A percentile compares a stretch with the other conserved stretches of the same genome.
phyloP scores from a whole-genome alignment of 2,888 invertebrate species.

The Rotaria macrura region DNA sequence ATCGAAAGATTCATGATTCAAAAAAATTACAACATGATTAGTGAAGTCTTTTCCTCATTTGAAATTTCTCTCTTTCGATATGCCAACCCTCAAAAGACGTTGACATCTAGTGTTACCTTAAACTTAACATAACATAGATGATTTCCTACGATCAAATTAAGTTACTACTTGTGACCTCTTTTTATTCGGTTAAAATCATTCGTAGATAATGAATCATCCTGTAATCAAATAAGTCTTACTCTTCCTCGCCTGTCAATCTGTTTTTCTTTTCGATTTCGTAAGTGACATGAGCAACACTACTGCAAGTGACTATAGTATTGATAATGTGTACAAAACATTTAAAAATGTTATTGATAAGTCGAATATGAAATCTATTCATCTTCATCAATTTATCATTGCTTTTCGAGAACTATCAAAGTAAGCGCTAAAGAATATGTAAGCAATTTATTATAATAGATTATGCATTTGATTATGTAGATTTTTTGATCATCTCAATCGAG shows the following conservation, averaged over 20 bases:
- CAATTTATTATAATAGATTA: too few species aligned
- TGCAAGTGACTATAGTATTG: neutral
- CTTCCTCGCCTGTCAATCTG: neutral
- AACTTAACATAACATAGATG: too few species aligned
- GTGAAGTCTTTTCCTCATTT: too few species aligned
- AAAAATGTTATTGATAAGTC: neutral
- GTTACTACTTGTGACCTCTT: neutral
- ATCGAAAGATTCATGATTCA: too few species aligned
- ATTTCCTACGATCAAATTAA: too few species aligned
- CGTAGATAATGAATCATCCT: neutral
- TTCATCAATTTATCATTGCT: neutral
- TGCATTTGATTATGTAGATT: neutral
- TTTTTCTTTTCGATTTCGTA: too few species aligned
- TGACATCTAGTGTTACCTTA: too few species aligned
- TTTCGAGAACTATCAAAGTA: neutral
- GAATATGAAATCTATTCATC: neutral
- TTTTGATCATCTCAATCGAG: neutral
- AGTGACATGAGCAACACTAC: neutral
- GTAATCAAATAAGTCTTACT: neutral
- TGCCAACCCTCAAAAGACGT: too few species aligned
- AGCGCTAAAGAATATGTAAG: neutral
- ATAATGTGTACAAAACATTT: neutral
- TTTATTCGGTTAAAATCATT: neutral
- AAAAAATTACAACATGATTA: too few species aligned
- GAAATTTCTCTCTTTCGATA: too few species aligned